phyloP scores from a whole-genome alignment of 2,888 invertebrate genomes.

The Limnephilus lunatus region DNA sequence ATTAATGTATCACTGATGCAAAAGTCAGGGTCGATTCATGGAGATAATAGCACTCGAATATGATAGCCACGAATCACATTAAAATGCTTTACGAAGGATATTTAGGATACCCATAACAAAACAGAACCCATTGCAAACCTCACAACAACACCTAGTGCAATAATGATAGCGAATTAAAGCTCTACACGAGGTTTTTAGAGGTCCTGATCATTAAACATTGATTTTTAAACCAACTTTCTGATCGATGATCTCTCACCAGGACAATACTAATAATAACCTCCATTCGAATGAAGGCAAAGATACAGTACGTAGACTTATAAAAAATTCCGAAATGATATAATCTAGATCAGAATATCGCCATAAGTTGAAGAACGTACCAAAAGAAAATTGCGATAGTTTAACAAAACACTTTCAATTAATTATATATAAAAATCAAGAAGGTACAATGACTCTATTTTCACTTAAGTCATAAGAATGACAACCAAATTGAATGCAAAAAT shows the following conservation, averaged over 20 bases:
- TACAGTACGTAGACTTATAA: no score
- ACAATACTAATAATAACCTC: background rate
- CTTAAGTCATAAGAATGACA: background rate
- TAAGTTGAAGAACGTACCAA: background rate
- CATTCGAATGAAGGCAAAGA: no score
- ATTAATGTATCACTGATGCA: constrained; percentile 49
- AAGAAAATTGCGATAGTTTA: background rate
- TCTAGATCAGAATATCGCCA: background rate
- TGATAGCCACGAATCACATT: background rate
- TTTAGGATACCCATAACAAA: background rate
- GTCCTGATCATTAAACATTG: background rate
- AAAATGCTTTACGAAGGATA: background rate
- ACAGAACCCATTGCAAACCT: background rate
- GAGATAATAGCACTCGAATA: background rate
- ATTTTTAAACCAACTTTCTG: no score
- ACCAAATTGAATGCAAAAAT: background rate
- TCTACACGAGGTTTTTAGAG: background rate
- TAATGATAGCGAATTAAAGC: background rate
- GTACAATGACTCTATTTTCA: background rate
- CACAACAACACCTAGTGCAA: background rate
- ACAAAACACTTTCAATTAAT: background rate
- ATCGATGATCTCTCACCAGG: background rate
- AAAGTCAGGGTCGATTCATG: constrained; percentile 7
- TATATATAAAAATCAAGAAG: background rate
- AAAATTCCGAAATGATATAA: background rate